Conservation (phyloP, 2,113 vertebrate genomes). For the Lepus europaeus region DNA sequence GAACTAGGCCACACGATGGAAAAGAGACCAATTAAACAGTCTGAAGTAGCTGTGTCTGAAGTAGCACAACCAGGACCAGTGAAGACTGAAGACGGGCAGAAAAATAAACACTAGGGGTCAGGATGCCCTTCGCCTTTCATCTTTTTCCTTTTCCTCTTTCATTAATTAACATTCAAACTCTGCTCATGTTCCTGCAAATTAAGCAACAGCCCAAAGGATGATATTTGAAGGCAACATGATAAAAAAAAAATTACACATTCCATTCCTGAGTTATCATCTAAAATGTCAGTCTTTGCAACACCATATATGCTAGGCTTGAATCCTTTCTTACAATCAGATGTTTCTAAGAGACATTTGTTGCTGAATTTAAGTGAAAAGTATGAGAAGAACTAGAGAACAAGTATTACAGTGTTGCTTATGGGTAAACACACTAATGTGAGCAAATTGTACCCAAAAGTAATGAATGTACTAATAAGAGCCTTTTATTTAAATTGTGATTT, state of each 20-base stretch:
- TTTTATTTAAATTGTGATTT: constrained; percentile 38
- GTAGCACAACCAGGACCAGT: neutral
- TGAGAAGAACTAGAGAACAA: neutral
- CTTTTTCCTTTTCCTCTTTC: constrained; percentile 55
- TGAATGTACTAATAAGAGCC: neutral
- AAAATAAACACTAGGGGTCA: constrained; percentile 70
- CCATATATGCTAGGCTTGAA: constrained; percentile 10
- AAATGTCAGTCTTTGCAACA: constrained; percentile 58
- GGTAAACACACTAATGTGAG: neutral
- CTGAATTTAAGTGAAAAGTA: neutral
- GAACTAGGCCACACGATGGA: constrained; percentile 59
- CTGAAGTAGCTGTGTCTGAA: neutral
- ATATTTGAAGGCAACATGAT: constrained; percentile 62
- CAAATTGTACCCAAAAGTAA: neutral
- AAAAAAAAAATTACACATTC: neutral
- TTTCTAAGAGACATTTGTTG: neutral
- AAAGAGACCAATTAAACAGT: constrained; percentile 69
- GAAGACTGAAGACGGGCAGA: neutral
- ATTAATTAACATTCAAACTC: constrained; percentile 68
- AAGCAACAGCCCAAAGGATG: constrained; percentile 66
- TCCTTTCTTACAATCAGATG: neutral
- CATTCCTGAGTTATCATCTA: constrained; percentile 33
- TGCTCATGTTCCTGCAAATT: constrained; percentile 58
- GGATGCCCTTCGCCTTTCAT: constrained; percentile 45
- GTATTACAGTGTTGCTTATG: neutral